phyloP scores from a whole-genome alignment of 1,140 invertebrate species.

The Heliothis subflexa region DNA sequence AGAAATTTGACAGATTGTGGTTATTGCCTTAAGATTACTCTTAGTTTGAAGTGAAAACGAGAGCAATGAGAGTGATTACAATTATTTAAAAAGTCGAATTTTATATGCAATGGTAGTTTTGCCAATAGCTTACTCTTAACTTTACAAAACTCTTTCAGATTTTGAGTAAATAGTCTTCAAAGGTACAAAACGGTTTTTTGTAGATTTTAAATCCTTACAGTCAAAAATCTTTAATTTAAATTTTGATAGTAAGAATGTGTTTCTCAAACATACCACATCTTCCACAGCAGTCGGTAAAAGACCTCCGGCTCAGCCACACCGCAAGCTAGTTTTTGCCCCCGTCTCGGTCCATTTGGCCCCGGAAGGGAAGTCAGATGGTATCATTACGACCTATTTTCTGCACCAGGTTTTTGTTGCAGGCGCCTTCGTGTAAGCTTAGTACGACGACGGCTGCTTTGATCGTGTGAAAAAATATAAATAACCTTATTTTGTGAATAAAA shows the following conservation, averaged over 20 bases:
- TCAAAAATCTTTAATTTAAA: too few relatives aligned
- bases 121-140: too few relatives aligned
- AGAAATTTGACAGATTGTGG: too few relatives aligned
- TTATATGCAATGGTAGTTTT: too few relatives aligned
- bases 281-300: background rate
- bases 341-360: slow-evolving; percentile 36
- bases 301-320: slow-evolving; percentile 12
- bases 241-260: background rate
- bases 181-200: too few relatives aligned
- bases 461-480: background rate
- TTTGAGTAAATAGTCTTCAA: too few relatives aligned
- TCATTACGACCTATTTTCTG: slow-evolving; percentile 28
- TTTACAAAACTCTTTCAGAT: too few relatives aligned
- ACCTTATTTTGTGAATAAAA: background rate
- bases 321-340: slow-evolving; percentile 44
- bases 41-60: too few relatives aligned
- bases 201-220: too few relatives aligned
- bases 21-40: too few relatives aligned
- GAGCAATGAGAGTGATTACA: too few relatives aligned
- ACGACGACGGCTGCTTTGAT: slow-evolving; percentile 26
- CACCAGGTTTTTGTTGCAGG: slow-evolving; percentile 27
- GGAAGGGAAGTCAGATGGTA: slow-evolving; percentile 34
- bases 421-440: slow-evolving; percentile 13
- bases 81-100: too few relatives aligned
- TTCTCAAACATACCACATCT: background rate